Base-by-base conservation (phyloP, 2,888 invertebrate genomes). In the Cerceris ruficornis region DNA sequence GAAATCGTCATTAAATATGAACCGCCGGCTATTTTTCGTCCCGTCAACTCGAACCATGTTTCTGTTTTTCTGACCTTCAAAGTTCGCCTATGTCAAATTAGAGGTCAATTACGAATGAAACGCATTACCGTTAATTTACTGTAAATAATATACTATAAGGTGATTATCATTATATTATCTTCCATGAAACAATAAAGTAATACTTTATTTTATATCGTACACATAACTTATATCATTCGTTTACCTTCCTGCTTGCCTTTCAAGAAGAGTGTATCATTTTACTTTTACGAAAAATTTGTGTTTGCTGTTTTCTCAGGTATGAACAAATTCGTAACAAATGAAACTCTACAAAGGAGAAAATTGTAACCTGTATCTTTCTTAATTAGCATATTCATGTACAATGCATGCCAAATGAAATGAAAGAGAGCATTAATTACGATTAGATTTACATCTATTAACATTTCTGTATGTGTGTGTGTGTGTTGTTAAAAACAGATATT, bases 71-170 rank as follows among this genome's bases (percentile, higher is more conserved):
- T 89, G 90, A 91, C 91, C 91, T 91, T 89, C 86, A 86, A 80
- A 82, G 59, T 69, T 79, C 77, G 84, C 77, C 84, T 76, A 71
- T 80, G 61, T 66, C 68, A 58, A 71, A 80, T 69, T 87, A 91
- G 90, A 91, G 91, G 91, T 90, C 91, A 88, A 86, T 87, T 87
- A 83, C 84, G 76, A 85, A 86, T 82, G 68, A 64, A 52, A 54
- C 15, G 61, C n/a, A 46, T 66, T 67, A 67, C 54, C 57, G 49
- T 46, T 39, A 58, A 68, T 62, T 50, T 42, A 66, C 54, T 41
- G 17, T 15, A 72, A 66, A 54, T 41, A 69, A 42, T 42, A 49
- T 8, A 58, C 62, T 64, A 49, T 15, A 57, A 69, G 65, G 80
- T 80, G 74, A 71, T 64, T 60, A 14, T 13, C 7, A 54, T 49